Evolutionary conservation across 2,888 invertebrate species (phyloP).

Genomic region (Conus canariensis): DNA sequence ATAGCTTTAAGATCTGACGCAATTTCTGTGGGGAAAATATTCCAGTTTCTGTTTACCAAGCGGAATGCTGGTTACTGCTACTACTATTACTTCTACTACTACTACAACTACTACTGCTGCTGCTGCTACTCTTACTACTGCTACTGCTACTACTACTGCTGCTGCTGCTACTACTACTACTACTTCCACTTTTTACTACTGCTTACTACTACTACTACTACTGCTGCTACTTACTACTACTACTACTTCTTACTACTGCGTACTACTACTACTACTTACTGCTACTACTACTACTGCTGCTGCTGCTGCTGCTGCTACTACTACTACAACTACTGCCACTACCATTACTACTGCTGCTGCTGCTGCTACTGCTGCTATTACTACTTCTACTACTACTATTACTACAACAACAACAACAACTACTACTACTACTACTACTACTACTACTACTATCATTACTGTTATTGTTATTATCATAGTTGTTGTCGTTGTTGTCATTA

Average conservation of each 20-base stretch:
- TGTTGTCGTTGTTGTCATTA: too few relatives aligned
- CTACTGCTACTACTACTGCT: constrained; percentile 10
- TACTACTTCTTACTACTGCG: not conserved
- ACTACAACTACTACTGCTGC: constrained; percentile 5
- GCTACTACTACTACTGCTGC: not conserved
- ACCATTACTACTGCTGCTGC: constrained; percentile 4
- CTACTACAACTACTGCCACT: constrained; percentile 22
- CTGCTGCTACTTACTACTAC: not conserved
- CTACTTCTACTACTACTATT: not conserved
- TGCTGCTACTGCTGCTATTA: constrained; percentile 26
- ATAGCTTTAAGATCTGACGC: too few relatives aligned
- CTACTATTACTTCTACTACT: not conserved
- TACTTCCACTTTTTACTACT: constrained; percentile 15
- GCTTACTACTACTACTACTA: constrained; percentile 22
- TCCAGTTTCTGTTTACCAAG: too few relatives aligned
- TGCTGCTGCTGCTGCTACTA: constrained; percentile 17
- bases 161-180: constrained; percentile 16
- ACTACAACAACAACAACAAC: not conserved
- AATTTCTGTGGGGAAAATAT: too few relatives aligned
- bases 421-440: not conserved
- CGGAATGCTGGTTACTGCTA: too few relatives aligned
- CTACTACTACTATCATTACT: too few relatives aligned
- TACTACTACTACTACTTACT: not conserved
- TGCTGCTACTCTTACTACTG: not conserved
- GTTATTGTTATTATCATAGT: too few relatives aligned